These are phyloP conservation scores for Cerceris rybyensis DNA, from an alignment of 2,888 invertebrate genomes.

Conservation along the genomic window DNA sequence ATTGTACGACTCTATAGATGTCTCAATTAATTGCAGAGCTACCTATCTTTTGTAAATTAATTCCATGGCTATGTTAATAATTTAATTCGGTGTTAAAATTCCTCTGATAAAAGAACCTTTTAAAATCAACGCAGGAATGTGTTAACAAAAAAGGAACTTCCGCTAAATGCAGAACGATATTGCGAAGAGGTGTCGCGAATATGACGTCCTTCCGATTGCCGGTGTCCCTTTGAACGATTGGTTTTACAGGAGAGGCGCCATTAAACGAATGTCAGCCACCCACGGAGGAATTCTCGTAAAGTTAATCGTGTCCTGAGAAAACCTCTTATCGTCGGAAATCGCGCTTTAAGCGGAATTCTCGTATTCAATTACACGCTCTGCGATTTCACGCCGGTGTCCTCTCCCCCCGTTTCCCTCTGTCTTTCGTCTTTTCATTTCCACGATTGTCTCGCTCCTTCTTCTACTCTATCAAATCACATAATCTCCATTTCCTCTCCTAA, in stretches of 20 bases:
- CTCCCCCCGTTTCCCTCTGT: not conserved
- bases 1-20: no score
- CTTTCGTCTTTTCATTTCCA: not conserved
- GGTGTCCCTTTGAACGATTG: conserved; percentile 19
- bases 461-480: not conserved
- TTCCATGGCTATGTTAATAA: no score
- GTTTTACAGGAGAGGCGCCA: conserved; percentile 12
- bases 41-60: no score
- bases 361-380: conserved; percentile 39
- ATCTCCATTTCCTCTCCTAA: not conserved
- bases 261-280: conserved; percentile 10
- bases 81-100: no score
- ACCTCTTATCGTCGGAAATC: conserved; percentile 2
- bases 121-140: no score
- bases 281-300: conserved; percentile 37
- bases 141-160: no score
- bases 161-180: no score
- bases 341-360: conserved; percentile 16
- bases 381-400: conserved; percentile 4
- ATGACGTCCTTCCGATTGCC: not conserved
- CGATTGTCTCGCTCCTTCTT: not conserved
- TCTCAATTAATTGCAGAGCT: no score
- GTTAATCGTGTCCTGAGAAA: conserved; percentile 19
- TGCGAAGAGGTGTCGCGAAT: no score
- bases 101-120: no score